Evolutionary conservation across 2,888 invertebrate genomes (phyloP).

Genomic region (Homarus gammarus): DNA sequence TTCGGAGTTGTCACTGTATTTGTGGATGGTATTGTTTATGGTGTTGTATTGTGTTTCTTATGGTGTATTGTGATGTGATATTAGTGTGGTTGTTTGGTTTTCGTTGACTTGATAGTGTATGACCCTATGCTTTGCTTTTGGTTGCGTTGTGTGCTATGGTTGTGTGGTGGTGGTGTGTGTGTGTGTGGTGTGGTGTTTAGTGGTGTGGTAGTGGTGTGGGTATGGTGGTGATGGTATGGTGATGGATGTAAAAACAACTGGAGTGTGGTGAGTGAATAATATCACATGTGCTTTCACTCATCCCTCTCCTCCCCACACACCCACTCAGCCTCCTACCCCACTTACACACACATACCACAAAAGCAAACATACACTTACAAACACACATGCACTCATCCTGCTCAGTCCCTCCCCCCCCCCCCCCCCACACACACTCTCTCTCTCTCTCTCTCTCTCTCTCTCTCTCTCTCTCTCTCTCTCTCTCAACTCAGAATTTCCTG

Average conservation of each 20-base stretch:
- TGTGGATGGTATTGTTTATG: too few species aligned
- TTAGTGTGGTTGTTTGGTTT: too few species aligned
- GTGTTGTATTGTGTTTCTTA: too few species aligned
- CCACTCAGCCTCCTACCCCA: neutral
- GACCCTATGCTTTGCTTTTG: neutral
- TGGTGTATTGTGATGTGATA: too few species aligned
- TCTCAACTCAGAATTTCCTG: too few species aligned
- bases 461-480: too few species aligned
- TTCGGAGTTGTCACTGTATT: too few species aligned
- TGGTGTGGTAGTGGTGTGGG: neutral
- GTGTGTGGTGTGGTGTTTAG: too few species aligned
- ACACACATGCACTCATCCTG: neutral
- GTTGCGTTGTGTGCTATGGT: neutral
- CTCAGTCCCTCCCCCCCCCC: neutral
- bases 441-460: too few species aligned
- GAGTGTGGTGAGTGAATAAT: neutral
- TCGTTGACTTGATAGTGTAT: neutral
- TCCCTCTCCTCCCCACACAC: too few species aligned
- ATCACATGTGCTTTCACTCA: too few species aligned
- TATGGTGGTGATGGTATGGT: neutral
- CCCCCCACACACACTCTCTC: too few species aligned
- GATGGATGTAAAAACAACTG: neutral
- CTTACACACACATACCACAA: neutral
- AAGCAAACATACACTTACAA: neutral
- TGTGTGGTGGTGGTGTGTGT: neutral